These are phyloP conservation scores for Crenuchus spilurus DNA, from an alignment of 2,797 vertebrate genomes.

Conservation along the genomic window DNA sequence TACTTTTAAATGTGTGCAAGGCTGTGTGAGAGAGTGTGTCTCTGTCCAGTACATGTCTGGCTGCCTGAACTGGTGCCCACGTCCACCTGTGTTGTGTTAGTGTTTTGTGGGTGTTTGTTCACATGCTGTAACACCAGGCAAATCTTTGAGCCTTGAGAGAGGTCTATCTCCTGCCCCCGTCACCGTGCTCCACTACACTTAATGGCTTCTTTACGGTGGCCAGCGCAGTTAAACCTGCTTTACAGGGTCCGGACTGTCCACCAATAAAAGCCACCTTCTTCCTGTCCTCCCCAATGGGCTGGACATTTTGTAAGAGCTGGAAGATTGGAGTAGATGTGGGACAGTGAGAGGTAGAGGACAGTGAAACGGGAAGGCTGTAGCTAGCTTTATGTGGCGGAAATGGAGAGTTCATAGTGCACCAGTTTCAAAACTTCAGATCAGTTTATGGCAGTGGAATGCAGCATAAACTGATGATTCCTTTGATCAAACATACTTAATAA, in stretches of 20 bases:
- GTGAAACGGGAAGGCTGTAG: conserved; percentile 22
- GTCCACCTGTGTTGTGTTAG: background rate
- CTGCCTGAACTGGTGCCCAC: background rate
- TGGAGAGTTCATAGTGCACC: no score
- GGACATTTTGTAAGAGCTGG: conserved; percentile 53
- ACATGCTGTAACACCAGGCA: conserved; percentile 21
- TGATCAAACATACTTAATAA: no score
- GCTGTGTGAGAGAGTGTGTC: conserved; percentile 7
- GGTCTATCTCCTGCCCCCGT: conserved; percentile 54
- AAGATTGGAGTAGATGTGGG: conserved; percentile 37
- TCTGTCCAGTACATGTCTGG: background rate
- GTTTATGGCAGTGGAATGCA: no score
- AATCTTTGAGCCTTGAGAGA: conserved; percentile 37
- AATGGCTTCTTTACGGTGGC: conserved; percentile 73
- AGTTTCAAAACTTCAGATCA: no score
- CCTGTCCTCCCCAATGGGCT: conserved; percentile 62
- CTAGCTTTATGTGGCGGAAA: background rate
- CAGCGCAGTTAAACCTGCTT: conserved; percentile 74
- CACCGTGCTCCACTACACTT: conserved; percentile 74
- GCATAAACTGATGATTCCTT: no score
- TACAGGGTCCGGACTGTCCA: conserved; percentile 71
- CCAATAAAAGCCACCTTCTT: conserved; percentile 77
- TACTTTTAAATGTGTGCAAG: background rate
- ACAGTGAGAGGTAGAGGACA: conserved; percentile 51
- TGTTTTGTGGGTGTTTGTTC: background rate